Base-by-base conservation (phyloP, 2,113 vertebrate species). In the Electrona antarctica region DNA sequence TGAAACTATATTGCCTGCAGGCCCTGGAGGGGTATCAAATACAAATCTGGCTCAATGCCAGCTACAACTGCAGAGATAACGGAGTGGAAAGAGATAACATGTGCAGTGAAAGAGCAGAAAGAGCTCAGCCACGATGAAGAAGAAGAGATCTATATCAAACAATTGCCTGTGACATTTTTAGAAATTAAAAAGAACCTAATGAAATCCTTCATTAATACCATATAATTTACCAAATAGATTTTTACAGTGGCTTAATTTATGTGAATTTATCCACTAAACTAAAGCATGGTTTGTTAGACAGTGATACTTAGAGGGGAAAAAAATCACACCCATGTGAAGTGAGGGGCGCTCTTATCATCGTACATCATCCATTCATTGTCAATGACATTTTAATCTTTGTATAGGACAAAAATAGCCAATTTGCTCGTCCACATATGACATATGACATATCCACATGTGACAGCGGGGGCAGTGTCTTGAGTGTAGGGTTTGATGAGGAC, bases 31-130 rank as follows among this genome's bases (percentile, higher is more conserved):
- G 21, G 21, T 21, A 21, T 21, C 21, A 73, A 81, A 68, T 59
- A 68, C 86, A 72, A 67, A 78, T 80, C 61, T 73, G 72, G 52
- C 76, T 77, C 59, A 63, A 15, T 59, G 77, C 69, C 59, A 57
- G 57, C 60, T 70, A 69, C 70, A 74, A 81, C 73, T 52, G 71
- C 67, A 58, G 72, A 69, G 70, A 77, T 84, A 82, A 79, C 71
- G 67, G 77, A 84, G 33, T 82, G 74, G 74, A 67, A 41, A 71
- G 70, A 7, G 55, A 84, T 83, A 79, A 71, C 64, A 56, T 29
- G 72, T 56, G 66, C 74, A 59, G 71, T 10, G 49, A 59, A 55
- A 59, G 55, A 60, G 7, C 4, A 60, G 11, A 70, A 67, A 66
- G 21, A 60, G 70, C 63, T 79, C 51, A 28, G 10, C 50, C 33